Base-by-base conservation (phyloP, 2,113 vertebrate species). In the Pagrus major region DNA sequence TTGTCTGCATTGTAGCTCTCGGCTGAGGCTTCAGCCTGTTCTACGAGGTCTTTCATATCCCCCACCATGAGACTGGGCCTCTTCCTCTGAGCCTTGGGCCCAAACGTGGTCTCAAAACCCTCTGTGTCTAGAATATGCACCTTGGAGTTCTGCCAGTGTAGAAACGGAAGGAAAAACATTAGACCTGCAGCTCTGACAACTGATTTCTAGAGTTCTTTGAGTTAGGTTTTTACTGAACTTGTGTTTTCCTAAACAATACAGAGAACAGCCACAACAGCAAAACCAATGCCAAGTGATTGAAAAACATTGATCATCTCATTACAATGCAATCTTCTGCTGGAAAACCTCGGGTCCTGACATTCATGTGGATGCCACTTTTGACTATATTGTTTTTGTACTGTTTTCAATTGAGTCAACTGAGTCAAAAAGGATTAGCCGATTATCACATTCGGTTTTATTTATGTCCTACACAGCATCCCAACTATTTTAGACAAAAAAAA, bases 121-220 rank as follows among this genome's bases (percentile, higher is more conserved):
- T 99, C 98, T 0, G 97, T 99, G 92, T 99, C 98, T 74, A 99
- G 94, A 94, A 99, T 99, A 84, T 99, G 98, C 71, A 99, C 97
- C 91, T 96, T 98, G 52, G 97, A 93, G 54, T 97, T 97, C 97
- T 99, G 92, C 65, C 33, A 31, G 27, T 37, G 9, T 12, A 73
- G 15, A 78, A 15, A 51, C 44, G 58, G 6, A 33, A 3, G 14
- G 14, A 27, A 33, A 18, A 29, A 7, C 3, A 52, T 78, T 2
- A 76, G 31, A 60, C 10, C 1, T 31, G 33, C 25, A 65, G 8
- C 25, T 59, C 11, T 29, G 41, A 63, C 37, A 29, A 47, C 9
- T 4, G 15, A 37, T 27, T 67, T 23, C 23, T 9, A 39, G 18
- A 20, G 20, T 18, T 68, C 29, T 41, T 27, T 29, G 9, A 31